Evolutionary conservation across 1,140 invertebrate species (phyloP).

Genomic region (Melipona quadrifasciata): DNA sequence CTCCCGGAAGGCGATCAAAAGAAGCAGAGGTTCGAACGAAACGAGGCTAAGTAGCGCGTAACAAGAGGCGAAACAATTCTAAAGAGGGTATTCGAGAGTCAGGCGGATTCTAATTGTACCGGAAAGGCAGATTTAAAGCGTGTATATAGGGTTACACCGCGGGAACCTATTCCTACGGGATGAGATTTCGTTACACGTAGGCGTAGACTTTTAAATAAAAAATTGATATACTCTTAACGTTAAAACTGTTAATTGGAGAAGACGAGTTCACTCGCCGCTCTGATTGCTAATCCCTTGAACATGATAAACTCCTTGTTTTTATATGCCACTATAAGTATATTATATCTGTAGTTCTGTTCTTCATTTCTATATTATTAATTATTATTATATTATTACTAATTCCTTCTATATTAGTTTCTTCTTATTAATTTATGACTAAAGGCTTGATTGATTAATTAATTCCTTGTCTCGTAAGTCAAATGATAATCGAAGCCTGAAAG

Average conservation of each 20-base stretch:
- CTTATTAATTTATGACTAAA: background rate
- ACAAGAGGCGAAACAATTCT: conserved; percentile 37
- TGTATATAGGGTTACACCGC: conserved; percentile 37
- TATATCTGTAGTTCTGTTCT: background rate
- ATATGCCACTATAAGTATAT: background rate
- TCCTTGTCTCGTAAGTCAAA: background rate
- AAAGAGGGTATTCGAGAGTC: conserved; percentile 38
- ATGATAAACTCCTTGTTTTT: background rate
- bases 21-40: background rate
- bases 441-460: background rate
- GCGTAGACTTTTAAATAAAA: background rate
- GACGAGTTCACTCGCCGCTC: no score
- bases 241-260: background rate
- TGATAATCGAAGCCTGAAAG: background rate
- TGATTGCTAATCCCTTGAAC: background rate
- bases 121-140: conserved; percentile 49
- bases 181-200: conserved; percentile 6
- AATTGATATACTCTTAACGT: background rate
- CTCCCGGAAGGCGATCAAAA: background rate
- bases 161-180: conserved; percentile 1
- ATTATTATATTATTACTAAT: no score
- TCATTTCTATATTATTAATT: background rate
- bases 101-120: conserved; percentile 48
- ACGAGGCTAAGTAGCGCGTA: conserved; percentile 49
- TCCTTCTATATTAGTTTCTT: background rate